Conservation (phyloP, 1,140 invertebrate species). For the Drosophila virilis region DNA sequence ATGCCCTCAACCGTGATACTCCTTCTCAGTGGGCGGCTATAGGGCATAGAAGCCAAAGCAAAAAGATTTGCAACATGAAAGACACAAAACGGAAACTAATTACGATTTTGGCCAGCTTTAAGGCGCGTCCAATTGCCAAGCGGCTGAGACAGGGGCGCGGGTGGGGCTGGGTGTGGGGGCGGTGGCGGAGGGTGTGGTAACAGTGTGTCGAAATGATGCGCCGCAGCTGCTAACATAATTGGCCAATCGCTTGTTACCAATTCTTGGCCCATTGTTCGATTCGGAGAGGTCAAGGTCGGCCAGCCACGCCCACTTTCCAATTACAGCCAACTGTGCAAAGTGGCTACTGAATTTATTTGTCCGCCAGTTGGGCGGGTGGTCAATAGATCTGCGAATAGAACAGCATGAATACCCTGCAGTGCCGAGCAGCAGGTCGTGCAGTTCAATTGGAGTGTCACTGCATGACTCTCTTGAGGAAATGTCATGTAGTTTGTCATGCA, state of each 20-base stretch:
- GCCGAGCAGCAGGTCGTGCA: background rate
- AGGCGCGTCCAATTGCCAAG: background rate
- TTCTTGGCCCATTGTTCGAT: slow-evolving; percentile 26
- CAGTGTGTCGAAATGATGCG: background rate
- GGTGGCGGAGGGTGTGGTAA: background rate
- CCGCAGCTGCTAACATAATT: slow-evolving; percentile 13
- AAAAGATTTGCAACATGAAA: slow-evolving; percentile 11
- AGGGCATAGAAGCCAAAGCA: slow-evolving; percentile 15
- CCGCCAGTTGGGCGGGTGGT: background rate
- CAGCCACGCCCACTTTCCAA: slow-evolving; percentile 3
- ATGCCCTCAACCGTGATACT: no score
- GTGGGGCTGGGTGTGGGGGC: background rate
- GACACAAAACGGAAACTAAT: slow-evolving; percentile 36
- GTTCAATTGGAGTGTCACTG: no score
- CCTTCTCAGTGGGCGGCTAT: no score
- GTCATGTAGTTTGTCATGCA: no score
- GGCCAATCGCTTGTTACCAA: slow-evolving; percentile 60
- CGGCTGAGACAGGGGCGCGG: no score
- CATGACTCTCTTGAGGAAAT: no score
- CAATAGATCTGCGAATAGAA: slow-evolving; percentile 6
- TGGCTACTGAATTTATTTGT: slow-evolving; percentile 6
- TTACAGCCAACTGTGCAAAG: background rate
- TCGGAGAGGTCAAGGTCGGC: slow-evolving; percentile 61
- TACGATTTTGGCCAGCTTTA: slow-evolving; percentile 5
- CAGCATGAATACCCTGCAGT: background rate